Conservation (phyloP, 2,113 vertebrate species). For the Toxotes jaculatrix region DNA sequence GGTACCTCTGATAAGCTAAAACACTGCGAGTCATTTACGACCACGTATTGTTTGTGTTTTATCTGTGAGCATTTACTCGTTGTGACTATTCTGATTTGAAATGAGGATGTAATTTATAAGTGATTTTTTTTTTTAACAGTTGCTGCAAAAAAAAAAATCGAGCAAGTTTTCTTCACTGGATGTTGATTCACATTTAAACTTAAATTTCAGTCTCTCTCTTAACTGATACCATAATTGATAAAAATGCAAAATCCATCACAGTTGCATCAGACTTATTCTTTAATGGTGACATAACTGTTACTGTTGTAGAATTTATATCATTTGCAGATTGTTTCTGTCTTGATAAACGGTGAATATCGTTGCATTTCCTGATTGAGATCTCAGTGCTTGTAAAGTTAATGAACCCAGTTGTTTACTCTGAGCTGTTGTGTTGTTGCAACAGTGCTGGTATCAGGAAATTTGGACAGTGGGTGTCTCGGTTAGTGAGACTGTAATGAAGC, state of each 20-base stretch:
- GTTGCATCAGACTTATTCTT: not conserved
- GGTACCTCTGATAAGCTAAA: not conserved
- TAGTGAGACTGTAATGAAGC: not conserved
- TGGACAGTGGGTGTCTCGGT: not conserved
- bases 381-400: not conserved
- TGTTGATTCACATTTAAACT: not conserved
- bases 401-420: not conserved
- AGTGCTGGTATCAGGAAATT: not conserved
- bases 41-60: not conserved
- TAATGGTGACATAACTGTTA: constrained; percentile 3
- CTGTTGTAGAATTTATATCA: not conserved
- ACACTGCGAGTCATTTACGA: constrained; percentile 1
- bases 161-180: not conserved
- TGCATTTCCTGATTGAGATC: not conserved
- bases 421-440: not conserved
- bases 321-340: not conserved
- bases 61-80: not conserved
- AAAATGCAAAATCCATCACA: not conserved
- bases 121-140: not conserved
- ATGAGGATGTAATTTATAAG: not conserved
- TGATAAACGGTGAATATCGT: not conserved
- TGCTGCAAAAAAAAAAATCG: not conserved
- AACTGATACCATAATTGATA: not conserved
- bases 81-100: not conserved
- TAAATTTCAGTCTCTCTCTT: not conserved